Evolutionary conservation across 2,888 invertebrate genomes (phyloP), one percentile per base, ranked within the genome.

Genomic region (Keiferia lycopersicella): DNA sequence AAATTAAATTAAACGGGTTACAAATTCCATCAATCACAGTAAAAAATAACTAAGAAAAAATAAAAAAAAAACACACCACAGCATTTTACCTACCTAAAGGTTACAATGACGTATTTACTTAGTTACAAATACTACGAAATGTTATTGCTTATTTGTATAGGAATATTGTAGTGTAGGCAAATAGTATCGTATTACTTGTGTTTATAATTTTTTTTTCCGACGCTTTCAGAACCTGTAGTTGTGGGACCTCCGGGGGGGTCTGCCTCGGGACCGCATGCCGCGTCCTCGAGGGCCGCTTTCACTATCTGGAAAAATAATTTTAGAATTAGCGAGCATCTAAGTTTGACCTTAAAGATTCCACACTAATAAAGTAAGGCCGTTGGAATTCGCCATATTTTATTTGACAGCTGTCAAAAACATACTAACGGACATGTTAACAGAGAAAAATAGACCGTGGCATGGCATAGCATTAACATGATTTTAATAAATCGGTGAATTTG

Each of bases 221-320:
- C 45, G 41, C 18, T 16, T 34, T 50, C 39, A 89, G 73, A 80
- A 89, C 76, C 88, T 82, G 79, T 81, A 83, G 73, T 86, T 88
- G 69, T 88, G 86, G 30, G 84, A 78, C 66, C 91, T 77, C 62
- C 90, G 78, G 18, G 84, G 73, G 3, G 88, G 86, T 4, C 91
- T 78, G 0, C 91, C 90, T 45, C 91, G 81, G 12, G 82, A 71
- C 10, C 91, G 79, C 82, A 83, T 79, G 63, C 91, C 90, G 16
- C 91, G 88, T 0, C 90, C 90, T 58, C 91, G 87, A 57, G 81
- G 63, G 6, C 88, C 88, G 70, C 89, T 91, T 70, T 90, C 90
- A 69, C 90, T 90, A 67, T 90, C 89, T 90, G 84, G 60, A 75
- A 76, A 73, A 51, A 30, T 18, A 59, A 41, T 2, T 7, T 16